phyloP scores from a whole-genome alignment of 2,113 vertebrate species.

The Pipra filicauda region DNA sequence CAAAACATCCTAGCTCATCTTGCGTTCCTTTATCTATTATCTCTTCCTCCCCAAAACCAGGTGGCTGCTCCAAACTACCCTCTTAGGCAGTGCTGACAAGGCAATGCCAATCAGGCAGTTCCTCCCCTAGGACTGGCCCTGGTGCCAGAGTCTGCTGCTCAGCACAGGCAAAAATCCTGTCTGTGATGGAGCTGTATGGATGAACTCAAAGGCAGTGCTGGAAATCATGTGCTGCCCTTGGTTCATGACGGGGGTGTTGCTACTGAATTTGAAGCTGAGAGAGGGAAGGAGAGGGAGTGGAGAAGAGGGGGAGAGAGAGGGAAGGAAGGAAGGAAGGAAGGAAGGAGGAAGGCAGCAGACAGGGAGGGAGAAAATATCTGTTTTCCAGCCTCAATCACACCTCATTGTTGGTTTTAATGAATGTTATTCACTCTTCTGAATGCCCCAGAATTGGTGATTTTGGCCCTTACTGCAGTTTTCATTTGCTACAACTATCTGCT shows the following conservation, averaged over 20 bases:
- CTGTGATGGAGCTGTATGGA: neutral
- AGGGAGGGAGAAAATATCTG: neutral
- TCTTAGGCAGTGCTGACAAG: neutral
- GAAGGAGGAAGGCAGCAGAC: neutral
- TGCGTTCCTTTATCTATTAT: neutral
- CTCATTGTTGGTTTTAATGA: neutral
- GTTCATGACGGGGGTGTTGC: neutral
- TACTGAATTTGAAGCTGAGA: neutral
- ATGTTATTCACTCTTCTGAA: neutral
- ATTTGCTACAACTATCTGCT: neutral
- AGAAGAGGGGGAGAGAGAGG: too few species aligned
- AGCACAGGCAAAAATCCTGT: neutral
- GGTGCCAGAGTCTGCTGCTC: neutral
- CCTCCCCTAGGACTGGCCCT: neutral
- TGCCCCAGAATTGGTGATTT: neutral
- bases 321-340: neutral
- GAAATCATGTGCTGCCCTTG: neutral
- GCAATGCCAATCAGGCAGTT: neutral
- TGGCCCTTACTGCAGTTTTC: neutral
- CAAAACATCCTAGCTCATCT: neutral
- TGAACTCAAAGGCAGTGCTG: neutral
- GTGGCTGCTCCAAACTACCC: neutral
- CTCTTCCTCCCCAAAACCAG: neutral
- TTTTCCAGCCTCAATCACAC: neutral
- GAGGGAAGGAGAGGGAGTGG: neutral